These are phyloP conservation scores for Spodoptera litura DNA, from an alignment of 1,140 invertebrate genomes.

Conservation along the genomic window DNA sequence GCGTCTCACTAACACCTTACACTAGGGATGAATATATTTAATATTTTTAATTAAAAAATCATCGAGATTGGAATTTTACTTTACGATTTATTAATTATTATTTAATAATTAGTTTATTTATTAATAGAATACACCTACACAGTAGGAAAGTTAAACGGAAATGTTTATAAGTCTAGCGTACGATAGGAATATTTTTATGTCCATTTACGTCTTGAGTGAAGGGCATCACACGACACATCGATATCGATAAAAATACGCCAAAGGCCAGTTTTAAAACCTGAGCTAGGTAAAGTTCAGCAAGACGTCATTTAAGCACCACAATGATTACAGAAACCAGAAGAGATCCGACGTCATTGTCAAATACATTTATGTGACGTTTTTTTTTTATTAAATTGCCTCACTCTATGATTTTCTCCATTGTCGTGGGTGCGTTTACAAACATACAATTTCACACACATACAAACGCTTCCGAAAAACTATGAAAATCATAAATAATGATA, in stretches of 20 bases:
- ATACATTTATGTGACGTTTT: too few species aligned
- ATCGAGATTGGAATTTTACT: slow-evolving; percentile 44
- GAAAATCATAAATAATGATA: too few species aligned
- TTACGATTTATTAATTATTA: slow-evolving; percentile 42
- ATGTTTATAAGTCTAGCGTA: slow-evolving; percentile 40
- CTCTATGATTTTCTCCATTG: too few species aligned
- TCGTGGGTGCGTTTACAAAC: too few species aligned
- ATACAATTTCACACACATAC: too few species aligned
- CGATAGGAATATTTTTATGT: slow-evolving; percentile 38
- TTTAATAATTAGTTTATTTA: slow-evolving; percentile 26
- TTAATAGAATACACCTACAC: slow-evolving; percentile 56
- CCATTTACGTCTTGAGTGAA: not conserved
- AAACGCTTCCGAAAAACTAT: too few species aligned
- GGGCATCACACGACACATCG: not conserved
- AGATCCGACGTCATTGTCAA: too few species aligned
- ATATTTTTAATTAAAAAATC: slow-evolving; percentile 41
- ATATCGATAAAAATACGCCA: not conserved
- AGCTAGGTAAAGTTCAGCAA: too few species aligned
- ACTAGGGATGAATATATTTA: slow-evolving; percentile 42
- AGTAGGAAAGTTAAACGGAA: slow-evolving; percentile 57
- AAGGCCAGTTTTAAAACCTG: too few species aligned
- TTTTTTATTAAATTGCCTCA: too few species aligned
- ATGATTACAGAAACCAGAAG: too few species aligned
- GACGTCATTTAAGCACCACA: too few species aligned
- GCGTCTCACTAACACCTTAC: slow-evolving; percentile 8